Evolutionary conservation across 1,140 invertebrate species (phyloP).

Genomic region (Hycleus phaleratus): DNA sequence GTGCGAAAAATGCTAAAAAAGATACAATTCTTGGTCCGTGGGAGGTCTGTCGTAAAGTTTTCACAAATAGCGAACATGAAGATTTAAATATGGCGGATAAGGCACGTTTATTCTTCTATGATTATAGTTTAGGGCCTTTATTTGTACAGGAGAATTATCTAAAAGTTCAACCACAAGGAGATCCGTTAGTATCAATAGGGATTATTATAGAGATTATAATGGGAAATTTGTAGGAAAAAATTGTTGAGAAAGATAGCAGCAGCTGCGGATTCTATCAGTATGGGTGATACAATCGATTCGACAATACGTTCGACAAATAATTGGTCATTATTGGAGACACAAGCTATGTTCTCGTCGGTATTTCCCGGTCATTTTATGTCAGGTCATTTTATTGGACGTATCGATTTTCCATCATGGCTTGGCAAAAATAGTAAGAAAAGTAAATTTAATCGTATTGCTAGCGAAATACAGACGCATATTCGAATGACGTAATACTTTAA

Average conservation of each 20-base stretch:
- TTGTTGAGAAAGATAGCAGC: constrained; percentile 48
- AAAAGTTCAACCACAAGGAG: constrained; percentile 52
- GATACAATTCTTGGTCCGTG: constrained; percentile 87
- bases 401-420: constrained; percentile 91
- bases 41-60: constrained; percentile 87
- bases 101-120: constrained; percentile 90
- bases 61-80: constrained; percentile 73
- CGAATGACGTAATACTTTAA: constrained; percentile 54
- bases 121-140: constrained; percentile 89
- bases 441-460: constrained; percentile 75
- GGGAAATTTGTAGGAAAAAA: background rate
- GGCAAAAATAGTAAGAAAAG: constrained; percentile 84
- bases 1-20: constrained; percentile 59
- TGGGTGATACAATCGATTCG: constrained; percentile 80
- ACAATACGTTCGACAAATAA: constrained; percentile 67
- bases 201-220: too few species aligned
- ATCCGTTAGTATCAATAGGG: background rate
- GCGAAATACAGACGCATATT: constrained; percentile 77
- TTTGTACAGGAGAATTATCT: constrained; percentile 99
- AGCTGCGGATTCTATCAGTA: constrained; percentile 75
- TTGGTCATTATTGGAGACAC: constrained; percentile 86
- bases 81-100: constrained; percentile 80
- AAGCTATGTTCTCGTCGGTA: constrained; percentile 87
- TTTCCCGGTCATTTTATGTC: constrained; percentile 80
- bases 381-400: constrained; percentile 64